Evolutionary conservation across 2,797 vertebrate genomes (phyloP), one percentile per base, ranked within the genome.

Genomic region (Enteromius fasciolatus): DNA sequence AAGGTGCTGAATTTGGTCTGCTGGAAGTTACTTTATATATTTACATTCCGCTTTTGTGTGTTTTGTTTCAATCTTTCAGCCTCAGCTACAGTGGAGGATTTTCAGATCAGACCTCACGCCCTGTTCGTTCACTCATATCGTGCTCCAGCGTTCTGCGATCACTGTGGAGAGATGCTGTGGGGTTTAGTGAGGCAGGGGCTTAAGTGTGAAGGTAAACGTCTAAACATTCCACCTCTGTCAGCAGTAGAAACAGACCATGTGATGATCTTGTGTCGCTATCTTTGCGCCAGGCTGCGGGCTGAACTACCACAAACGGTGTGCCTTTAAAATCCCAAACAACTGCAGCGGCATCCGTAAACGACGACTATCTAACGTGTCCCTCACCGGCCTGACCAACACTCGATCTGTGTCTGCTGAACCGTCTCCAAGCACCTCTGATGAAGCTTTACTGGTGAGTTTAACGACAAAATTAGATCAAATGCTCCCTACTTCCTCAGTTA

Each of bases 161-260:
- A 99, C 90, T 99, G 98, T 72, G 98, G 98, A 52, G 97, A 99
- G 92, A 99, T 99, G 98, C 90, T 99, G 61, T 99, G 97, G 98
- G 98, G 98, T 0, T 93, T 99, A 50, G 97, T 99, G 3, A 94
- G 97, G 2, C 98, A 99, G 89, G 98, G 98, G 18, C 97, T 99
- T 80, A 99, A 99, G 88, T 99, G 98, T 90, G 98, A 99, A 95
- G 98, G 98, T 98, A 88, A 89, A 12, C 0, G 5, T 64, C 33
- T 14, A 6, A 82, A 54, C n/a, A 39, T 7, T 23, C 1, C 15
- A 36, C 3, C 12, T 74, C 61, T 59, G 12, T 68, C 15, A 48
- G 46, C 25, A 79, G 66, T 10, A 31, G 23, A 57, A 50, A 33
- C 70, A 39, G 25, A 69, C 17, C 48, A 11, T 68, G 28, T 67